Evolutionary conservation across 2,113 vertebrate genomes (phyloP).

Genomic region (Gnathonemus longibarbis): DNA sequence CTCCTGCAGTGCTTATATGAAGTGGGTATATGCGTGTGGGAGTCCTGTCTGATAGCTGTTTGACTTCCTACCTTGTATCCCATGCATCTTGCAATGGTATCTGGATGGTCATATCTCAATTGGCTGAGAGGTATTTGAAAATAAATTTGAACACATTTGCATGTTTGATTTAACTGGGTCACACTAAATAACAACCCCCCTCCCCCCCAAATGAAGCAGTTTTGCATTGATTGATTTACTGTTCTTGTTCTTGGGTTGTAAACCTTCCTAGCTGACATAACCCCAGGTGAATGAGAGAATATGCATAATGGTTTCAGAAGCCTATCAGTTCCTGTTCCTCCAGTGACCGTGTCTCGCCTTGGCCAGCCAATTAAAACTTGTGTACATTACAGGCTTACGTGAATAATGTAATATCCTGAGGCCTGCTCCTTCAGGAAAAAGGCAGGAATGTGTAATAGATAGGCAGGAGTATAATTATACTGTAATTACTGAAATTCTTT

Average conservation of each 20-base stretch:
- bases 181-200: background rate
- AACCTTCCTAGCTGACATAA: background rate
- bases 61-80: background rate
- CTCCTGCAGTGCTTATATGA: background rate
- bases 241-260: background rate
- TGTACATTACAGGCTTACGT: background rate
- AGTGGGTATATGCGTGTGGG: background rate
- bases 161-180: background rate
- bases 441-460: background rate
- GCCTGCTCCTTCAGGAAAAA: background rate
- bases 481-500: background rate
- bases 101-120: background rate
- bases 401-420: conserved; percentile 1
- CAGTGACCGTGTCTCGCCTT: background rate
- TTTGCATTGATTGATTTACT: background rate
- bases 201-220: background rate
- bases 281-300: background rate
- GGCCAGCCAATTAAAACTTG: conserved; percentile 8
- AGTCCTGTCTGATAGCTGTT: background rate
- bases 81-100: background rate
- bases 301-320: background rate
- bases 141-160: background rate
- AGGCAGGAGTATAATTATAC: background rate
- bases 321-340: background rate
- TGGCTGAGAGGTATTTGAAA: background rate